Base-by-base conservation (phyloP, 2,113 vertebrate species). In the Hippocampus abdominalis region DNA sequence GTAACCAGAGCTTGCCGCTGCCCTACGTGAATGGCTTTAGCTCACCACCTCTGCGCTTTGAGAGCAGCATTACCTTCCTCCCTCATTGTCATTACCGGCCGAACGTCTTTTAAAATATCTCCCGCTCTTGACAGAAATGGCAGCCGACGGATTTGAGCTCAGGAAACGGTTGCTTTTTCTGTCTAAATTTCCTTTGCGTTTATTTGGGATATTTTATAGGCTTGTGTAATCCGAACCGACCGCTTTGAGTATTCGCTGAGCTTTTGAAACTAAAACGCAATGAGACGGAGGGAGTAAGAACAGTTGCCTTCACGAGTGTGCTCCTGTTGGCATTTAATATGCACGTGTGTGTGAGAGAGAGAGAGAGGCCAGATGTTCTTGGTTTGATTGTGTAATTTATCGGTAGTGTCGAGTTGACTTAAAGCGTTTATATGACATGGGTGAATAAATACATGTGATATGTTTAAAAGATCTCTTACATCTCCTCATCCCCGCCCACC, bases 151-250 rank as follows among this genome's bases (percentile, higher is more conserved):
- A 84, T 83, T 87, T 85, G 73, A 83, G 81, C 83, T 83, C 87
- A 87, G 87, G 84, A 91, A 90, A 84, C 83, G 65, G 82, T 57
- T 77, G 2, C 59, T 78, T 80, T 82, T 83, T 78, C 79, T 73
- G 70, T 86, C 88, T 90, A 84, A 68, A 75, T 78, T 89, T 90
- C 83, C 74, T 68, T 36, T 81, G 88, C 84, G 86, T 91, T 90
- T 88, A 89, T 91, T 91, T 88, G 90, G 87, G 88, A 86, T 89
- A 91, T 87, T 91, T 91, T 90, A 91, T 90, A 89, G 87, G 80
- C 85, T 72, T 79, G 15, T 88, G 88, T 87, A 91, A 91, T 76
- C 70, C 2, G 84, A 91, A 78, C 84, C 77, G 81, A 85, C 84
- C 87, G 85, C 86, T 84, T 36, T 88, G 87, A 87, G 90, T 85